Base-by-base conservation (phyloP, 2,888 invertebrate genomes). In the Lepidocyrtinus sp. region DNA sequence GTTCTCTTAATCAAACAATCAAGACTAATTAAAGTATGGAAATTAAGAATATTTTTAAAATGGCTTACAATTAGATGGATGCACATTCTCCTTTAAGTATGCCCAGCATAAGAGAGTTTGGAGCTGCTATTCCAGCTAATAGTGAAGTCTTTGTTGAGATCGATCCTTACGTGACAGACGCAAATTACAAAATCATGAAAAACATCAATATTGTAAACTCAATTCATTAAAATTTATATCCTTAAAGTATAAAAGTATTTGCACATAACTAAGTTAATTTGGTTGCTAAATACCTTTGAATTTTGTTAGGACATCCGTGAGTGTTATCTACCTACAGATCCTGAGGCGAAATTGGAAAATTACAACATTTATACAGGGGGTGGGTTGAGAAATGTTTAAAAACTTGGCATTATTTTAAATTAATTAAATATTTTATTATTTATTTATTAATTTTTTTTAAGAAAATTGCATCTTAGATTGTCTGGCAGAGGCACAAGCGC, bases 81-180 rank as follows among this genome's bases (percentile, higher is more conserved):
- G 68, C 78, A 0, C 78, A 78, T 55, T 68, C 74, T n/a, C 70
- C 79, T 0, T 1, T 74, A 15, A 79, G 74, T 46, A 9, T 67
- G 17, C 79, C 79, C 24, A 55, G 59, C 26, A 50, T 73, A 7
- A 55, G 26, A 27, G 69, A 79, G 0, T 70, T 25, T 19, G 79
- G 64, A 7, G 12, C 69, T 15, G 74, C 59, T 7, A 15, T 79
- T 12, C 69, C 79, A n/a, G n/a, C 27, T 9, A 46, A 21, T 5
- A 74, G 64, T 61, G 79, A 79, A 45, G 65, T 79, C 1, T 79
- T 74, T 12, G 74, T 79, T 0, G 74, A 79, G 0, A 21, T 79
- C 1, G 69, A 79, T 17, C 69, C 79, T 1, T 2, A 45, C 0
- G 55, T 79, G 1, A 64, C 67, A 1, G 26, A 72, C 19, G 36